These are phyloP conservation scores for Trachurus trachurus DNA, from an alignment of 2,797 vertebrate species.

Conservation along the genomic window DNA sequence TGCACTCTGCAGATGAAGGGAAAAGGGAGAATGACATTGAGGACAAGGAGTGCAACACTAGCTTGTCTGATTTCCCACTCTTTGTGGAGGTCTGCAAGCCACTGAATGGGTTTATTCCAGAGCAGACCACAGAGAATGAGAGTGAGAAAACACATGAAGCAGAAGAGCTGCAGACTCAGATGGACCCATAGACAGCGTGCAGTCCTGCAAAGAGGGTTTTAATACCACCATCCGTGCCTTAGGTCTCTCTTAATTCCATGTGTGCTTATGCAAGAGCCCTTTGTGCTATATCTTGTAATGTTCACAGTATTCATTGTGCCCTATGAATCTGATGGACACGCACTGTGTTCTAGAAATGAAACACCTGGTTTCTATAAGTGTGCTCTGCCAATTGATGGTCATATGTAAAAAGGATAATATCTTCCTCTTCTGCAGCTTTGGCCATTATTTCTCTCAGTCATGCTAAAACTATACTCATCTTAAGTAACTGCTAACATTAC, in stretches of 20 bases:
- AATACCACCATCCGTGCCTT: constrained; percentile 82
- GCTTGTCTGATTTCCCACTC: constrained; percentile 89
- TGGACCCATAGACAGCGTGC: constrained; percentile 62
- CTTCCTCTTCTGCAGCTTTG: neutral
- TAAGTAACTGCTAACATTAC: neutral
- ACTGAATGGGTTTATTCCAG: constrained; percentile 86
- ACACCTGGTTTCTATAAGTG: constrained; percentile 27
- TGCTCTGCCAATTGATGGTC: constrained; percentile 30
- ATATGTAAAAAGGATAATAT: neutral
- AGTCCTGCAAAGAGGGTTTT: constrained; percentile 38
- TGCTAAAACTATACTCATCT: constrained; percentile 6
- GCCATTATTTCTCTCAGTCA: constrained; percentile 24
- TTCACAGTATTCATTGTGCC: constrained; percentile 74
- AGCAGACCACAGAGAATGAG: constrained; percentile 91
- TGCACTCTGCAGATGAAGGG: constrained; percentile 84
- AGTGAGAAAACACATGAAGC: constrained; percentile 85
- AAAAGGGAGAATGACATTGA: constrained; percentile 88
- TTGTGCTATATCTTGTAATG: constrained; percentile 44
- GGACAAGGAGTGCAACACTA: constrained; percentile 90
- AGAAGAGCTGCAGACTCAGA: constrained; percentile 77
- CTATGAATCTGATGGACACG: constrained; percentile 56
- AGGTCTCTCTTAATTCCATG: constrained; percentile 42
- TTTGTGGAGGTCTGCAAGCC: constrained; percentile 88
- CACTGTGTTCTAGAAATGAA: constrained; percentile 25
- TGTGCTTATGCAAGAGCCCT: constrained; percentile 42